phyloP scores from a whole-genome alignment of 64 coral and sea anemone species.

The Montipora foliosa region DNA sequence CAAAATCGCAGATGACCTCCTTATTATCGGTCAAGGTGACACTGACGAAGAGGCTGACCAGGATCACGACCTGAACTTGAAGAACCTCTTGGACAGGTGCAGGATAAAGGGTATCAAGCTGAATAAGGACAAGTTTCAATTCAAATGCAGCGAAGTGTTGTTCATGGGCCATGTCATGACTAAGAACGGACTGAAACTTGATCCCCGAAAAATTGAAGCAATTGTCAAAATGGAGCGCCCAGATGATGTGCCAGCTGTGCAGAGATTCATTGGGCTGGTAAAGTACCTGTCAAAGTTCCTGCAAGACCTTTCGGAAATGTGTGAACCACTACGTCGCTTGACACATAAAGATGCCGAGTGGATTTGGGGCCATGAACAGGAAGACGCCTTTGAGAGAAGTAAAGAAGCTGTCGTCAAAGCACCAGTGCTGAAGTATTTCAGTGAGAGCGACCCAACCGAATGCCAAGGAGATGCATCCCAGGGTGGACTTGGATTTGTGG shows the following conservation, averaged over 20 bases:
- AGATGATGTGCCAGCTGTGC: slow-evolving; percentile 9
- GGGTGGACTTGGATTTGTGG: slow-evolving; percentile 29
- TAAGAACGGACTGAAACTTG: slow-evolving; percentile 44
- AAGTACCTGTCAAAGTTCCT: slow-evolving; percentile 55
- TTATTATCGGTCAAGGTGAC: slow-evolving; percentile 26
- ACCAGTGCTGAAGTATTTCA: slow-evolving; percentile 21
- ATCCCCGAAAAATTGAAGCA: slow-evolving; percentile 66
- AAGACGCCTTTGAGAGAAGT: slow-evolving; percentile 14
- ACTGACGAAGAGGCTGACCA: not conserved
- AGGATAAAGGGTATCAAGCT: slow-evolving; percentile 32
- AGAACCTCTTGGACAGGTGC: slow-evolving; percentile 23
- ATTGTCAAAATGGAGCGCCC: slow-evolving; percentile 43
- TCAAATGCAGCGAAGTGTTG: slow-evolving; percentile 21
- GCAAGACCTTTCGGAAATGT: slow-evolving; percentile 17
- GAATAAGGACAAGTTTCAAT: slow-evolving; percentile 68
- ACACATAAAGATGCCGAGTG: slow-evolving; percentile 31
- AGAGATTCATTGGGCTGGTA: slow-evolving; percentile 17
- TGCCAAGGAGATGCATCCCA: slow-evolving; percentile 32
- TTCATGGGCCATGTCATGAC: not conserved
- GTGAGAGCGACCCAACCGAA: not conserved
- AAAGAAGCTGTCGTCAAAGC: slow-evolving; percentile 9
- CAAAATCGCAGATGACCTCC: not conserved
- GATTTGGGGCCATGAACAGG: slow-evolving; percentile 31
- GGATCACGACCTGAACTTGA: too few species aligned
- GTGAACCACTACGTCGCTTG: slow-evolving; percentile 30